Evolutionary conservation across 2,797 vertebrate genomes (phyloP).

Genomic region (Microctenopoma stevenorrisi): DNA sequence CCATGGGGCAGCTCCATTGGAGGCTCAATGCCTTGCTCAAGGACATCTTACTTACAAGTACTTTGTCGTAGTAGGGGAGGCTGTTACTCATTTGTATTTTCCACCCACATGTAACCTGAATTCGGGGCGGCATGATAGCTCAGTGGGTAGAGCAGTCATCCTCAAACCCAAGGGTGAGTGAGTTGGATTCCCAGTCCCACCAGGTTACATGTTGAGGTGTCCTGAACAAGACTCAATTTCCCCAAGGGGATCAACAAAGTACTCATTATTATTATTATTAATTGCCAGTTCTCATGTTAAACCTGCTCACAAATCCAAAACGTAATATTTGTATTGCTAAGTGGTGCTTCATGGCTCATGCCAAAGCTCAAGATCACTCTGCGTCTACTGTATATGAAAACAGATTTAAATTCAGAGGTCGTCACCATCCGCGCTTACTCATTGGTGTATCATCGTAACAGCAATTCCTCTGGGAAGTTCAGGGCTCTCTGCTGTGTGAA

Average conservation of each 20-base stretch:
- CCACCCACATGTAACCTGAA: neutral
- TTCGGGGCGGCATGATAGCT: too few relatives aligned
- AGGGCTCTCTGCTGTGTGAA: slow-evolving; percentile 47
- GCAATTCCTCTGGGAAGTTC: slow-evolving; percentile 53
- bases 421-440: slow-evolving; percentile 61
- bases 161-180: too few relatives aligned
- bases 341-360: neutral
- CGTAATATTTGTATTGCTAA: neutral
- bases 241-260: too few relatives aligned
- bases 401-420: slow-evolving; percentile 57
- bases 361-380: neutral
- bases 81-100: slow-evolving; percentile 17
- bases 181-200: too few relatives aligned
- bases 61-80: neutral
- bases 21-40: slow-evolving; percentile 34
- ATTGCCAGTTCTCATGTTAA: slow-evolving; percentile 7
- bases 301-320: too few relatives aligned
- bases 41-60: slow-evolving; percentile 19
- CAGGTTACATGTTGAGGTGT: too few relatives aligned
- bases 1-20: slow-evolving; percentile 26
- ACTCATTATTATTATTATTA: neutral
- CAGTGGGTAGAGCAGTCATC: too few relatives aligned
- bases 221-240: too few relatives aligned
- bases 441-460: slow-evolving; percentile 59
- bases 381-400: neutral